A percentile compares a stretch with the other conserved stretches of the same genome.
phyloP scores from a whole-genome alignment of 2,888 invertebrate species.

The Scaptomyza cyrtandrae region DNA sequence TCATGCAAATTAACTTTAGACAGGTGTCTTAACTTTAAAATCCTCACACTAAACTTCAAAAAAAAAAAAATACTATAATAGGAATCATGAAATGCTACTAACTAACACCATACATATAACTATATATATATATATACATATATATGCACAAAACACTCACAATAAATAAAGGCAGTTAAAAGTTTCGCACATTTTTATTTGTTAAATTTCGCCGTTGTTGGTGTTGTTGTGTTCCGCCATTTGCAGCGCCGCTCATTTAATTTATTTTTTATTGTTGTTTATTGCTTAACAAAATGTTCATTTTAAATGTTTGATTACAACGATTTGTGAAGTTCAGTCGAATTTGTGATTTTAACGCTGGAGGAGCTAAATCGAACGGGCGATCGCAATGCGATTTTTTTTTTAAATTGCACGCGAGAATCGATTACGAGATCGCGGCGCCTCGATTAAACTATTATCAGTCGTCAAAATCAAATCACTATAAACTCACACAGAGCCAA shows the following conservation, averaged over 20 bases:
- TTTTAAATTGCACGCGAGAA: constrained; percentile 63
- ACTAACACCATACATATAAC: constrained; percentile 12
- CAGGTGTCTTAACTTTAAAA: constrained; percentile 44
- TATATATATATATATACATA: too few species aligned
- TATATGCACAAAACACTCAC: background rate
- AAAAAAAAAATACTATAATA: constrained; percentile 10
- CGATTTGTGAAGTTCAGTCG: constrained; percentile 81
- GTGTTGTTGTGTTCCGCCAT: constrained; percentile 69
- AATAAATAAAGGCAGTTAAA: constrained; percentile 56
- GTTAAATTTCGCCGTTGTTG: constrained; percentile 17
- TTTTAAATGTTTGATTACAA: constrained; percentile 82
- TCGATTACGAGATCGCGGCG: constrained; percentile 34
- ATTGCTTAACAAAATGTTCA: constrained; percentile 74
- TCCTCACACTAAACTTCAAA: constrained; percentile 10
- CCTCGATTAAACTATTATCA: constrained; percentile 24
- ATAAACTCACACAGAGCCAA: background rate
- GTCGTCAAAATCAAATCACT: constrained; percentile 43
- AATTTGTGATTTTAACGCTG: constrained; percentile 78
- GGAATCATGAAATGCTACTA: constrained; percentile 33
- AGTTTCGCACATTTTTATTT: constrained; percentile 67
- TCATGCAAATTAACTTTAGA: constrained; percentile 37
- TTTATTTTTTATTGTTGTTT: constrained; percentile 73
- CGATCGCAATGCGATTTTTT: constrained; percentile 63
- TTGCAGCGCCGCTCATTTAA: constrained; percentile 74
- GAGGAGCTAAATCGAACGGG: constrained; percentile 53